phyloP scores from a whole-genome alignment of 2,113 vertebrate species.

The Gavia stellata region DNA sequence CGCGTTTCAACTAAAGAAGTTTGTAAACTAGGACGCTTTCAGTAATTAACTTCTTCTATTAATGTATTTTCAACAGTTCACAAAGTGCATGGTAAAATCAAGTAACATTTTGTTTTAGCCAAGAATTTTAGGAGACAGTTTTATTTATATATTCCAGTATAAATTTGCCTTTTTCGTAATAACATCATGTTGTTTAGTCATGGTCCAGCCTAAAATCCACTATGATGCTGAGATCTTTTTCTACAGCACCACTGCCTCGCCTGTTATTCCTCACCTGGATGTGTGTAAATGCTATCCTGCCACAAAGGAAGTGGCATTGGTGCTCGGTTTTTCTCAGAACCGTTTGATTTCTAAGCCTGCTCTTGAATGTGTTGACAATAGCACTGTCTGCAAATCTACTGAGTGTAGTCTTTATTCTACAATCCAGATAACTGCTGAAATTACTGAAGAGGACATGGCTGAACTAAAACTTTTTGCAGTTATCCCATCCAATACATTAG shows the following conservation, averaged over 20 bases:
- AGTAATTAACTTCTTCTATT: background rate
- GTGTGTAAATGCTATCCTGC: background rate
- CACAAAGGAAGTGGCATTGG: background rate
- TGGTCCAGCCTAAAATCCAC: background rate
- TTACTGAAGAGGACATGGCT: background rate
- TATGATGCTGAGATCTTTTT: background rate
- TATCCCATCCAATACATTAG: accelerated
- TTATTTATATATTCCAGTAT: background rate
- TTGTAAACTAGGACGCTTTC: background rate
- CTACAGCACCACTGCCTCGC: background rate
- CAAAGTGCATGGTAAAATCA: background rate
- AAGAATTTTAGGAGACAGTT: background rate
- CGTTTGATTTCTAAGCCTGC: background rate
- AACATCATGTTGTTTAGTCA: background rate
- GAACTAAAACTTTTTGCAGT: background rate
- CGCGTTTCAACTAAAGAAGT: background rate
- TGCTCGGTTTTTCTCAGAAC: background rate
- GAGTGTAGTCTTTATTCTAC: background rate
- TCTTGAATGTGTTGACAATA: background rate
- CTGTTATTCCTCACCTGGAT: background rate
- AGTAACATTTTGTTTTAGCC: background rate
- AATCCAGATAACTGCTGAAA: background rate
- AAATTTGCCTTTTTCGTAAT: background rate
- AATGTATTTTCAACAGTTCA: background rate
- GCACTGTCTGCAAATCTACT: background rate